Evolutionary conservation across 23 tunicate species (phyloP).

Genomic region (Styela plicata): DNA sequence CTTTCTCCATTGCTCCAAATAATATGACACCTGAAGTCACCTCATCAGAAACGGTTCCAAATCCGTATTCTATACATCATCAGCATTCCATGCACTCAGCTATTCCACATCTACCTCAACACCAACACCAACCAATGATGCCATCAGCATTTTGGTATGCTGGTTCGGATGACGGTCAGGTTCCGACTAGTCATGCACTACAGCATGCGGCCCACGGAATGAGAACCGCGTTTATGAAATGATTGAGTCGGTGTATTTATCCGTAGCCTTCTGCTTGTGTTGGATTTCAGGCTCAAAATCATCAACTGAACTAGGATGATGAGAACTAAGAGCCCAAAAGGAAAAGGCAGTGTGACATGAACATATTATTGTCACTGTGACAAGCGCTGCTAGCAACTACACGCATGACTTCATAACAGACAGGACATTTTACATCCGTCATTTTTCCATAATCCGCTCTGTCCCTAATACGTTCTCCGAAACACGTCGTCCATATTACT

Average conservation of each 20-base stretch:
- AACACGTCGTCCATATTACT: no score
- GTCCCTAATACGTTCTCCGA: no score
- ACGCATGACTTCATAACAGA: no score
- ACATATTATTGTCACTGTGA: slow-evolving; percentile 14
- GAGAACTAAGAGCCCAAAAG: no score
- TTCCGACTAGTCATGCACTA: slow-evolving; percentile 23
- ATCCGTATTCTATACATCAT: slow-evolving; percentile 35
- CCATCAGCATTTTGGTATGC: slow-evolving; percentile 65
- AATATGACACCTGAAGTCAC: slow-evolving; percentile 21
- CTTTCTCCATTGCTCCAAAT: slow-evolving; percentile 22
- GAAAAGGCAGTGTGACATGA: neutral
- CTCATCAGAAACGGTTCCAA: slow-evolving; percentile 23
- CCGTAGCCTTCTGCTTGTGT: no score
- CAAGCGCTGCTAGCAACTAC: neutral
- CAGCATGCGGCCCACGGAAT: slow-evolving; percentile 47
- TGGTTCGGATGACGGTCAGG: slow-evolving; percentile 48
- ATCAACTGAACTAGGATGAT: no score
- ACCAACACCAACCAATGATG: slow-evolving; percentile 58
- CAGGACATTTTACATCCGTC: no score
- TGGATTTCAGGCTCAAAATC: no score
- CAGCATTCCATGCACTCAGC: slow-evolving; percentile 36
- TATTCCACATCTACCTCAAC: slow-evolving; percentile 17
- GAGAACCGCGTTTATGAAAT: slow-evolving; percentile 34
- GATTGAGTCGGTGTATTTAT: no score
- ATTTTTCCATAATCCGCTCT: no score